A percentile compares a stretch with the other conserved stretches of the same genome.
Evolutionary conservation across 2,797 vertebrate genomes (phyloP).

Genomic region (Ciconia nigra): DNA sequence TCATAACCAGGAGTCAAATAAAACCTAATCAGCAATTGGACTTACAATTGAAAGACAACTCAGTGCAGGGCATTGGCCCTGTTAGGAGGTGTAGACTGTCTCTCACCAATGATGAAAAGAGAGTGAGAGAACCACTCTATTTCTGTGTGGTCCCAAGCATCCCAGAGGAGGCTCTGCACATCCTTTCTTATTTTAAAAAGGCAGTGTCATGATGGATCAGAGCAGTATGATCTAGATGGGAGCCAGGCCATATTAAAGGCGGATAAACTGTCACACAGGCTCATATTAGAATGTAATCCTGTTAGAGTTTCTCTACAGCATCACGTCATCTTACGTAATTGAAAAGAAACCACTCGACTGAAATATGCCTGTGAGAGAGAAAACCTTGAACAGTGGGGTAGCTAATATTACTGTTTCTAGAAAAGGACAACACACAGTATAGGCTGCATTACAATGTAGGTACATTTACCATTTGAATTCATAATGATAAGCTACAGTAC

Average conservation of each 20-base stretch:
- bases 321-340: constrained; percentile 44
- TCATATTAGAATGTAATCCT: constrained; percentile 53
- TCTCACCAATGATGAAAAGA: background rate
- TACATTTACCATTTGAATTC: background rate
- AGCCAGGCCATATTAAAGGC: constrained; percentile 37
- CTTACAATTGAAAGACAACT: fast-evolving
- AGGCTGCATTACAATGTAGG: background rate
- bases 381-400: background rate
- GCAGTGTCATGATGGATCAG: constrained; percentile 26
- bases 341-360: constrained; percentile 16
- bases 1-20: background rate
- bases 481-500: background rate
- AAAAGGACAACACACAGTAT: background rate
- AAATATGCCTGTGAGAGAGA: background rate
- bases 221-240: background rate
- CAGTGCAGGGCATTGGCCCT: background rate
- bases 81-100: background rate
- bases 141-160: background rate
- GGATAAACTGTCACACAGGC: constrained; percentile 35
- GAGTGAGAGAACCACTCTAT: background rate
- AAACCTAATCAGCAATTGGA: background rate
- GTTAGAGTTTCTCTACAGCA: constrained; percentile 58
- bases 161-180: background rate
- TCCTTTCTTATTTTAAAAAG: constrained; percentile 23
- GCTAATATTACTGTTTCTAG: background rate